Evolutionary conservation across 2,888 invertebrate species (phyloP), one percentile per base, ranked within the genome.

Genomic region (Embidobia sp.): DNA sequence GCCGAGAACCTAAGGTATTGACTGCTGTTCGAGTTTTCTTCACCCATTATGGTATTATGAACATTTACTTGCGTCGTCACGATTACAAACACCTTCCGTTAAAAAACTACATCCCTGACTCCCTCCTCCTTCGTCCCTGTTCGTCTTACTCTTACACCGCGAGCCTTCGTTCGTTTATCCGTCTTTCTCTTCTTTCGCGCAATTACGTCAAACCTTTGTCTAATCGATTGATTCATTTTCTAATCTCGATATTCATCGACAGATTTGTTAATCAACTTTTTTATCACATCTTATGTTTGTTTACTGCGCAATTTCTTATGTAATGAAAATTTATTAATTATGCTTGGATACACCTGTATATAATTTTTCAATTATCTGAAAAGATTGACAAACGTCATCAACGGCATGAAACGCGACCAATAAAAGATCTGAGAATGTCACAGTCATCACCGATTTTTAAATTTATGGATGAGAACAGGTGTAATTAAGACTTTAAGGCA

Each of bases 11-110:
- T 73, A 78, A 79, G 79, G 80, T 81, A 82, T 83, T 81, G 82
- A 78, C 81, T 82, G 73, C 83, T 82, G 82, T 84, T 85, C 84
- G 81, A 81, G 82, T 86, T 83, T 83, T 84, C 84, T 80, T 79
- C 80, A 82, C 87, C 85, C 79, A 84, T 86, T 87, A 88, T 85
- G 87, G 88, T 82, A 83, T 87, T 87, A 87, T 85, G 87, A 88
- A 85, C 87, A 86, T 87, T 85, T 83, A 85, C 82, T 85, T 85
- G 86, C 88, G 83, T 83, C 83, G 88, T 87, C 87, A 87, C 86
- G 86, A 88, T 88, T 87, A 82, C 84, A 72, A 80, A 80, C 80
- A 80, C 80, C 78, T 81, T 82, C 80, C 78, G 80, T 78, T 72
- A 74, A 78, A 81, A 81, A 79, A 81, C 64, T 49, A 53, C 67